phyloP scores from a whole-genome alignment of 2,113 vertebrate species.

The Gobio gobio region DNA sequence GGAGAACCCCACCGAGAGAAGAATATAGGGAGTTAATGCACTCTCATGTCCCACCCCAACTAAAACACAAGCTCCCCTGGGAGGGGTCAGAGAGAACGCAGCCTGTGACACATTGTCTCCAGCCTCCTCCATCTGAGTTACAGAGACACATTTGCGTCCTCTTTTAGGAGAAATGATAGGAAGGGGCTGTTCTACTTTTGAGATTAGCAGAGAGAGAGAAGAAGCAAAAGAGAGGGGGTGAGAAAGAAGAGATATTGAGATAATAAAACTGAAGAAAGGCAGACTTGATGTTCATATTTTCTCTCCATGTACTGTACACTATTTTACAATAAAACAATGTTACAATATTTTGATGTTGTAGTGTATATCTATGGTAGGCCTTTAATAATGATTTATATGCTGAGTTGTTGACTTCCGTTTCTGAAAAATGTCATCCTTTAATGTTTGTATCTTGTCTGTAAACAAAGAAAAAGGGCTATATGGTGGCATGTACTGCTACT shows the following conservation, averaged over 20 bases:
- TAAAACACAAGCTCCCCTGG: slow-evolving; percentile 37
- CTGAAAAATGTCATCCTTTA: too few species aligned
- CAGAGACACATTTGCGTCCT: slow-evolving; percentile 60
- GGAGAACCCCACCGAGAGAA: slow-evolving; percentile 56
- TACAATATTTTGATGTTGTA: not conserved
- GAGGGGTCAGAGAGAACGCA: slow-evolving; percentile 62
- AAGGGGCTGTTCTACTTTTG: slow-evolving; percentile 32
- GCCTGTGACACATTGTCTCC: slow-evolving; percentile 64
- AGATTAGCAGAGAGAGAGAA: not conserved
- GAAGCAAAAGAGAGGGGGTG: not conserved
- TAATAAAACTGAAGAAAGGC: not conserved
- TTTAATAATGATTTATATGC: too few species aligned
- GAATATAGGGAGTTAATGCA: slow-evolving; percentile 46
- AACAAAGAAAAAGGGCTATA: too few species aligned
- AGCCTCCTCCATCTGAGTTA: slow-evolving; percentile 56
- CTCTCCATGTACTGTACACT: not conserved
- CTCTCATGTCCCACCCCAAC: slow-evolving; percentile 43
- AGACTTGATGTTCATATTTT: not conserved
- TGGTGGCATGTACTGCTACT: too few species aligned
- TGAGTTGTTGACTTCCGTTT: too few species aligned
- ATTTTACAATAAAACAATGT: not conserved
- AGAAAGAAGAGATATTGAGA: not conserved
- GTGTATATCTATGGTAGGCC: too few species aligned
- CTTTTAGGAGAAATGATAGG: slow-evolving; percentile 51
- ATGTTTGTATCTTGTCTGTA: too few species aligned